phyloP scores from a whole-genome alignment of 53 echinoderm and acorn worm genomes.

The Arbacia lixula region DNA sequence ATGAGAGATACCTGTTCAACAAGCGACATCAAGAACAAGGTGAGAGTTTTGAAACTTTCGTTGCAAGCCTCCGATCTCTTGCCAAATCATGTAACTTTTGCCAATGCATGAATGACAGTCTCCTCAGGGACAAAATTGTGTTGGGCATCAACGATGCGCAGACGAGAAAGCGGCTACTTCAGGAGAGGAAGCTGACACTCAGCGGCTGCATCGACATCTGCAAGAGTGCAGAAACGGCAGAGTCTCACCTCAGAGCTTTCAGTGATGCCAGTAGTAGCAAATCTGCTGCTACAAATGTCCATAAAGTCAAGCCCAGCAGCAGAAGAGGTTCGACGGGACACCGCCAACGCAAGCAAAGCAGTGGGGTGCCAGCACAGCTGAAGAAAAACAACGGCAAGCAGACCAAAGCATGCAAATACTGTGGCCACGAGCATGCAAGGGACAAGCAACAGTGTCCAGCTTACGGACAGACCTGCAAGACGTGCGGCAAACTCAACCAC shows the following conservation, averaged over 20 bases:
- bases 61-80: conserved; percentile 5
- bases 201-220: too few relatives aligned
- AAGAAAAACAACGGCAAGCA: background rate
- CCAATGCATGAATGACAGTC: conserved; percentile 19
- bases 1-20: conserved; percentile 44
- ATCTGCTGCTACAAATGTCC: conserved; percentile 1
- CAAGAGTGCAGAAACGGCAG: conserved; percentile 14
- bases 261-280: background rate
- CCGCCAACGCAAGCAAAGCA: background rate
- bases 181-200: too few relatives aligned
- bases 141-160: too few relatives aligned
- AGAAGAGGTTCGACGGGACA: background rate
- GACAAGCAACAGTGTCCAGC: conserved; percentile 49
- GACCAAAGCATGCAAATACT: conserved; percentile 1
- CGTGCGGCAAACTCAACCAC: conserved; percentile 9
- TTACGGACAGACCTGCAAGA: conserved; percentile 39
- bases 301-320: background rate
- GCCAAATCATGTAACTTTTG: conserved; percentile 55
- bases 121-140: conserved; percentile 32
- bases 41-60: conserved; percentile 38
- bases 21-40: conserved; percentile 24
- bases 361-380: background rate
- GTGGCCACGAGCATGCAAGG: conserved; percentile 2
- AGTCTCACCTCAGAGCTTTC: conserved; percentile 15
- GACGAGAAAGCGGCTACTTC: too few relatives aligned